Conservation (phyloP, 2,113 vertebrate genomes). For the Hoplias malabaricus region DNA sequence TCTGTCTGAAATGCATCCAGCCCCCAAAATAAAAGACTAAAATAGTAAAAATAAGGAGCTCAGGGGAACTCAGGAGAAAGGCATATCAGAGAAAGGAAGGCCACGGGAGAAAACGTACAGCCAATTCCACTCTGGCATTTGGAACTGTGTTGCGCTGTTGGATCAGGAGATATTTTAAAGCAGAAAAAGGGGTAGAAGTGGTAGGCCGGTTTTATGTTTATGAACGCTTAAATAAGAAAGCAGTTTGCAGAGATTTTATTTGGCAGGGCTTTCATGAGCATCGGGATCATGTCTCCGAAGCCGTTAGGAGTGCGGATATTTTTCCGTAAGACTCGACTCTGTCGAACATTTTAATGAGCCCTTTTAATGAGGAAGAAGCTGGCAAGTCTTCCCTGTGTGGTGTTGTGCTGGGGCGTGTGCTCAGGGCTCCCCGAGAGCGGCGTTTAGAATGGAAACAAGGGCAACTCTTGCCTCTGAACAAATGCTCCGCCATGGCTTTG, state of each 20-base stretch:
- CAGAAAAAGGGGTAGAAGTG: neutral
- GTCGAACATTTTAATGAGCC: conserved; percentile 49
- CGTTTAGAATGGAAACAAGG: conserved; percentile 57
- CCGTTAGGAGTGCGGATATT: neutral
- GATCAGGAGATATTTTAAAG: conserved; percentile 24
- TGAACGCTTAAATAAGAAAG: neutral
- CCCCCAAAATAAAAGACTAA: conserved; percentile 2
- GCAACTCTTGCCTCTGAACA: conserved; percentile 36
- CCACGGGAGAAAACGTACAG: conserved; percentile 48
- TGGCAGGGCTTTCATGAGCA: neutral
- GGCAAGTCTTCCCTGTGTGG: conserved; percentile 19
- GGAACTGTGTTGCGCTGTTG: conserved; percentile 48
- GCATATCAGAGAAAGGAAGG: conserved; percentile 28
- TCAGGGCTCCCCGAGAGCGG: conserved; percentile 56
- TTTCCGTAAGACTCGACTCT: neutral
- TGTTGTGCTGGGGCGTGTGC: conserved; percentile 52
- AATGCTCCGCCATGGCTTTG: neutral
- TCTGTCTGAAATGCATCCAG: conserved; percentile 22
- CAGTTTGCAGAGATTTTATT: neutral
- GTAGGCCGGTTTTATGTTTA: neutral
- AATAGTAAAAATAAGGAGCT: conserved; percentile 17
- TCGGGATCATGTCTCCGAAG: neutral
- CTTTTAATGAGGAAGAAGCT: conserved; percentile 43
- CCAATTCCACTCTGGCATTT: conserved; percentile 47
- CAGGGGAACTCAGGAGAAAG: conserved; percentile 7